Evolutionary conservation across 1,140 invertebrate species (phyloP).

Genomic region (Magallana gigas): DNA sequence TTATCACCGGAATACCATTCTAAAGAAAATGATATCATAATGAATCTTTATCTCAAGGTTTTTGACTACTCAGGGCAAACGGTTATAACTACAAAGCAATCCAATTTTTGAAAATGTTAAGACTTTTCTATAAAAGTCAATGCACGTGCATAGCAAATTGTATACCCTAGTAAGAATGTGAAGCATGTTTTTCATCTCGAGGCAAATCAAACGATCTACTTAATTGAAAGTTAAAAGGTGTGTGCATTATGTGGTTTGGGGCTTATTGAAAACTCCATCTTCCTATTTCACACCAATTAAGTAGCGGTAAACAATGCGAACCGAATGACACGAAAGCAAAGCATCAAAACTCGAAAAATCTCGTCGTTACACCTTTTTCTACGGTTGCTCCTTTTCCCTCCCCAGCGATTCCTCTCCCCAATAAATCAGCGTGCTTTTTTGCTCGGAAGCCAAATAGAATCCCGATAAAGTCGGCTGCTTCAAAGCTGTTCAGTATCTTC

Average conservation of each 20-base stretch:
- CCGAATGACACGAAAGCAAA: not conserved
- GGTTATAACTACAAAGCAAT: no score
- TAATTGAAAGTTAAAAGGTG: conserved; percentile 25
- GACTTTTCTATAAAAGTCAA: not conserved
- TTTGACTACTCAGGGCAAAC: no score
- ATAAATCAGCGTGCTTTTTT: conserved; percentile 8
- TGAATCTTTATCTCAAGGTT: no score
- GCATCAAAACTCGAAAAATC: conserved; percentile 4
- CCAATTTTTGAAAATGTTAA: no score
- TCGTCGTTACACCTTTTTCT: conserved; percentile 12
- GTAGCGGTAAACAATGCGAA: conserved; percentile 15
- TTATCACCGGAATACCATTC: no score
- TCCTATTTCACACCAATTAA: conserved; percentile 27
- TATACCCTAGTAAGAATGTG: not conserved
- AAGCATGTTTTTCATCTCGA: conserved; percentile 22
- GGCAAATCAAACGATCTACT: conserved; percentile 8
- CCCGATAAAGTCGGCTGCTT: not conserved
- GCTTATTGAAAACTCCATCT: not conserved
- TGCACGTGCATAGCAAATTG: conserved; percentile 26
- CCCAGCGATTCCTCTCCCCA: not conserved
- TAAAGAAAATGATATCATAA: no score
- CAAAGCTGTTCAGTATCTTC: conserved; percentile 30
- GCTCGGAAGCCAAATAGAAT: conserved; percentile 6
- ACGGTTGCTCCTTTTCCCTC: not conserved
- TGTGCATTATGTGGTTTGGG: not conserved